These are phyloP conservation scores for Laspeyria flexula DNA, from an alignment of 2,888 invertebrate genomes.

Conservation along the genomic window DNA sequence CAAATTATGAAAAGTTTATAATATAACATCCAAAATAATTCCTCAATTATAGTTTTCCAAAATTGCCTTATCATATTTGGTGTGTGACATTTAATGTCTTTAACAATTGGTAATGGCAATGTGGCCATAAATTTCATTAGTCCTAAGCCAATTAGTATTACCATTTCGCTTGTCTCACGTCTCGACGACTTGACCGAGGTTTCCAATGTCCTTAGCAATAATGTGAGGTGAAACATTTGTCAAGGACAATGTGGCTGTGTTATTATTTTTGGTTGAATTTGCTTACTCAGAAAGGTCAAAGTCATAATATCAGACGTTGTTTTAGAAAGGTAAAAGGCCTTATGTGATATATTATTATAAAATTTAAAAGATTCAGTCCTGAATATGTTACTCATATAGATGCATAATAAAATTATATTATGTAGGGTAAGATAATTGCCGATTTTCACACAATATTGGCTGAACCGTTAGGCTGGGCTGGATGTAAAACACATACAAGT, in stretches of 20 bases:
- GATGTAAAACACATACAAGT: no score
- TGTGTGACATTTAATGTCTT: neutral
- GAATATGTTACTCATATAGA: no score
- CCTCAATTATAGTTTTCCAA: no score
- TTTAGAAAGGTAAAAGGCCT: neutral
- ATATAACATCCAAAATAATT: no score
- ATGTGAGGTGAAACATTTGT: constrained; percentile 16
- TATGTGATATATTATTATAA: no score
- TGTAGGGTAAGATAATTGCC: no score
- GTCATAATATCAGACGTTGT: neutral
- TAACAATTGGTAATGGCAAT: constrained; percentile 2
- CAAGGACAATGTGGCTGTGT: constrained; percentile 3
- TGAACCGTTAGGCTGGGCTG: no score
- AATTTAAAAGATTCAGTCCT: no score
- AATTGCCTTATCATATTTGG: neutral
- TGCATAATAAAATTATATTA: no score
- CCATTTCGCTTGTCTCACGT: constrained; percentile 32
- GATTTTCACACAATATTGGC: no score
- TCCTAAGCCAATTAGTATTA: constrained; percentile 34
- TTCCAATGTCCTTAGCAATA: neutral
- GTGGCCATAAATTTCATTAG: constrained; percentile 29
- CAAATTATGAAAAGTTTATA: no score
- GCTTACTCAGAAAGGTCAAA: constrained; percentile 9
- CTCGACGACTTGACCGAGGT: constrained; percentile 26
- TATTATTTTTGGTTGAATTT: constrained; percentile 11